Evolutionary conservation across 2,888 invertebrate species (phyloP).

Genomic region (Lissonota sp.): DNA sequence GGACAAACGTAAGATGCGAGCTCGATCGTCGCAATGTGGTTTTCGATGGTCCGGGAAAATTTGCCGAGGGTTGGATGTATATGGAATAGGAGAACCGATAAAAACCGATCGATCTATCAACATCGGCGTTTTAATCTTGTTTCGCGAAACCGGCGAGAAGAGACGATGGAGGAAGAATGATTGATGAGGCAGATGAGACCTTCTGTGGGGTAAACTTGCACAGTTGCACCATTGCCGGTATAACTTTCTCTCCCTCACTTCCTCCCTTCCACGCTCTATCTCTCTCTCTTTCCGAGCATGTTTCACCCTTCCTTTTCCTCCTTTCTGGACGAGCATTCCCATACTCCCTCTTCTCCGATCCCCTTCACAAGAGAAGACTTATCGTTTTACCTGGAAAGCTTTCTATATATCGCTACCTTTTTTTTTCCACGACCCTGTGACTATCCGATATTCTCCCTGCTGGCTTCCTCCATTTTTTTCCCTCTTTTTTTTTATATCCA

Average conservation of each 20-base stretch:
- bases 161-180: conserved; percentile 62
- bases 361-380: conserved; percentile 49
- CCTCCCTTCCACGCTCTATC: conserved; percentile 14
- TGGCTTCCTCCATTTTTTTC: conserved; percentile 40
- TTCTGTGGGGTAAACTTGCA: conserved; percentile 46
- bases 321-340: conserved; percentile 32
- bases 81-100: conserved; percentile 32
- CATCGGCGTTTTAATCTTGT: conserved; percentile 66
- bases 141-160: conserved; percentile 46
- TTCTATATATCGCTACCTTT: conserved; percentile 13
- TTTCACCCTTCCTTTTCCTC: conserved; percentile 18
- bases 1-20: too few species aligned
- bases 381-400: conserved; percentile 58
- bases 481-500: conserved; percentile 5
- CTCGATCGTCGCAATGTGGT: not conserved
- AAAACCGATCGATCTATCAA: conserved; percentile 64
- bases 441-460: conserved; percentile 52
- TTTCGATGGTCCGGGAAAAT: conserved; percentile 30
- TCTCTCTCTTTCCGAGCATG: conserved; percentile 14
- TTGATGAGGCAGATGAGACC: conserved; percentile 61
- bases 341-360: not conserved
- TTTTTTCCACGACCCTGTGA: conserved; percentile 43
- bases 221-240: conserved; percentile 19
- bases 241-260: conserved; percentile 14
- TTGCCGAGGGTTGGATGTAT: conserved; percentile 14